These are phyloP conservation scores for Pelosia muscerda DNA, from an alignment of 2,888 invertebrate species.

Conservation along the genomic window DNA sequence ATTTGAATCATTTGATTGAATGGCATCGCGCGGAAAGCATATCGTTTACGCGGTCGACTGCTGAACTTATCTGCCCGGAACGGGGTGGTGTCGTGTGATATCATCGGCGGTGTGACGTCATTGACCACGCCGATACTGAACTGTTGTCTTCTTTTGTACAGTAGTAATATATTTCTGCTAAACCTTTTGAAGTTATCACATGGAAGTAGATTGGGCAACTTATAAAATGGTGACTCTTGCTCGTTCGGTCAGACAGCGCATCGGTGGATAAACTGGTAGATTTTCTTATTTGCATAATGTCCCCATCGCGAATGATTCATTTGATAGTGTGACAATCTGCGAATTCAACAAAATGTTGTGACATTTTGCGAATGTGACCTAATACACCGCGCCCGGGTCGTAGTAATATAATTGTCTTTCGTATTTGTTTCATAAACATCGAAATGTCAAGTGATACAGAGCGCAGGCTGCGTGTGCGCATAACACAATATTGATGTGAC, in stretches of 20 bases:
- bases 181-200: not conserved
- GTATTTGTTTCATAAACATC: not conserved
- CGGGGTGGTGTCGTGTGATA: not conserved
- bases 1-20: not conserved
- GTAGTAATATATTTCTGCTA: not conserved
- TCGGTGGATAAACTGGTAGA: not conserved
- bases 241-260: not conserved
- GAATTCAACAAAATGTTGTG: not conserved
- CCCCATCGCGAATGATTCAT: constrained; percentile 2
- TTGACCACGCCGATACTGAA: not conserved
- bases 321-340: not conserved
- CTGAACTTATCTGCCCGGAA: constrained; percentile 11
- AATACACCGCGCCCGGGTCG: not conserved
- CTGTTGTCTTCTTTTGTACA: not conserved
- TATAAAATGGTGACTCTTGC: not conserved
- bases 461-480: constrained; percentile 14
- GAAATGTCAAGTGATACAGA: not conserved
- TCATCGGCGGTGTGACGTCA: constrained; percentile 9
- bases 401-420: not conserved
- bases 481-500: constrained; percentile 33
- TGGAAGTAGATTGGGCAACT: not conserved
- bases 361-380: not conserved
- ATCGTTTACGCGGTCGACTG: constrained; percentile 35
- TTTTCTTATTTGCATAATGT: not conserved
- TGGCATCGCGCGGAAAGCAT: constrained; percentile 16